Percentiles rank a stretch among this genome's conserved stretches.
Conservation (phyloP, 2,797 vertebrate genomes). For the Cossypha polioptera region DNA sequence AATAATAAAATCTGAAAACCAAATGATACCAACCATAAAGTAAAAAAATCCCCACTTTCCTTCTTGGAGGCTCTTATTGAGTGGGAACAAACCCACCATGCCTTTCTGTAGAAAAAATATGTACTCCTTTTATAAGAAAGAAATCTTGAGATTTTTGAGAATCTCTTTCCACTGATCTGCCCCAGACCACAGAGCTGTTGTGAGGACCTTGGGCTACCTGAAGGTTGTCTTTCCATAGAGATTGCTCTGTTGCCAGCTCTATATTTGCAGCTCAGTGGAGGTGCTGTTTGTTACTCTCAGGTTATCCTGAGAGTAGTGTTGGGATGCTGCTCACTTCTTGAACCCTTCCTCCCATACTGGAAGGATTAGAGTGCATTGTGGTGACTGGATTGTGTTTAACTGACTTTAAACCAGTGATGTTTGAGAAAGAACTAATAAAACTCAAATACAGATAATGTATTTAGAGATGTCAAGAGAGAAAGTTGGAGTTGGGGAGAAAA, state of each 20-base stretch:
- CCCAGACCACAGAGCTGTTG: background rate
- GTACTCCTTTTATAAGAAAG: background rate
- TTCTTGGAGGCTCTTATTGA: background rate
- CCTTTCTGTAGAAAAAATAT: background rate
- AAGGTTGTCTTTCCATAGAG: background rate
- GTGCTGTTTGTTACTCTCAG: background rate
- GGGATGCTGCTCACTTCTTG: background rate
- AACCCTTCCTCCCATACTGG: background rate
- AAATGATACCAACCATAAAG: background rate
- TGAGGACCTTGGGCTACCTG: background rate
- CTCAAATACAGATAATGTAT: background rate
- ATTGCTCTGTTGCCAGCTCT: background rate
- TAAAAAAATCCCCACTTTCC: background rate
- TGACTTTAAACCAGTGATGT: background rate
- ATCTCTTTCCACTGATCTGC: background rate
- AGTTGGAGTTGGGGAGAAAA: background rate
- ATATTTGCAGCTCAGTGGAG: background rate
- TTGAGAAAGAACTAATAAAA: background rate
- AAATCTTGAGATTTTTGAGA: background rate
- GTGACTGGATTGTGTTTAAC: background rate
- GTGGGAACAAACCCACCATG: background rate
- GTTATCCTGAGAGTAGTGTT: background rate
- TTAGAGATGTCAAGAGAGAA: background rate
- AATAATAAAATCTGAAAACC: background rate
- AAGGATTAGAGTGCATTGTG: background rate